Conservation (phyloP, 2,797 vertebrate genomes). For the Crocodylus rhombifer region DNA sequence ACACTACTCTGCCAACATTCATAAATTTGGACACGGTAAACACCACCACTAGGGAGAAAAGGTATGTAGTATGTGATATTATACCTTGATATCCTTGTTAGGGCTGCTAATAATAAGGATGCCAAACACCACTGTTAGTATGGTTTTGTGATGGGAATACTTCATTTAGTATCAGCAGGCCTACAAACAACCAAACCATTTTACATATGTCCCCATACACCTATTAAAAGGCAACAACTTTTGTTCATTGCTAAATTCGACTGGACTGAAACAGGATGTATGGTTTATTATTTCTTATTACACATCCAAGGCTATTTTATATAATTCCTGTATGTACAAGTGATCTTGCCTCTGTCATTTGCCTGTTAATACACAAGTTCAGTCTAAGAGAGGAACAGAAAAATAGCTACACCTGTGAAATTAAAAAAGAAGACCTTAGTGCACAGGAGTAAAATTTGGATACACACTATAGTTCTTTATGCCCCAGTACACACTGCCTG, state of each 20-base stretch:
- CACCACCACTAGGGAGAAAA: background rate
- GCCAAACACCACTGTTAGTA: background rate
- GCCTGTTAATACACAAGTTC: background rate
- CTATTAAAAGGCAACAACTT: background rate
- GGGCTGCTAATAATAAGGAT: background rate
- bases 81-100: background rate
- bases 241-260: background rate
- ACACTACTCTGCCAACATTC: background rate
- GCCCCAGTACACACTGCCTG: background rate
- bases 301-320: background rate
- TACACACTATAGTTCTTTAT: background rate
- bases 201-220: background rate
- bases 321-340: background rate
- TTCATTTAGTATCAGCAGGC: background rate
- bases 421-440: background rate
- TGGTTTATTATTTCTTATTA: background rate
- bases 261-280: background rate
- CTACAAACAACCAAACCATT: background rate
- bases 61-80: background rate
- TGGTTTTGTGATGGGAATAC: background rate
- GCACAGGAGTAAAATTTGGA: background rate
- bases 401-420: background rate
- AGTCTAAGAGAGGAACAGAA: background rate
- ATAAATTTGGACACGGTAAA: background rate
- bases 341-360: background rate